Base-by-base conservation (phyloP, 1,140 invertebrate genomes). In the Aporrectodea caliginosa region DNA sequence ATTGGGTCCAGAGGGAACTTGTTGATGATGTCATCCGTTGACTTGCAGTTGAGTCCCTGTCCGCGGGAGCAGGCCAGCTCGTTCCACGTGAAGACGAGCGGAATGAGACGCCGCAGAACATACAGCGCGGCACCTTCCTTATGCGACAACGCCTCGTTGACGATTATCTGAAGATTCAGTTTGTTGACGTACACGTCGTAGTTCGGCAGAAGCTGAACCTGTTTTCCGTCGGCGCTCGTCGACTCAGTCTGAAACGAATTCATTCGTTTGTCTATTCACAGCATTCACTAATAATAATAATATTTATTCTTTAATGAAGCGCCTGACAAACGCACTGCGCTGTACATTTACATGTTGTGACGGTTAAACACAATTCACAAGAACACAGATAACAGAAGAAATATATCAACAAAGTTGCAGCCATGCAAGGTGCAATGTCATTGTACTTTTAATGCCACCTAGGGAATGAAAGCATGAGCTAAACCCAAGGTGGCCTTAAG, bases 1-100 rank as follows among this genome's bases (percentile, higher is more conserved):
- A 35, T 76, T 35, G 75, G 75, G 29, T 76, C 75, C 22, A 76
- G 75, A 58, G 75, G 75, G 35, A 76, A 76, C 43, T 76, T 76
- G 35, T 76, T 76, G 33, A 35, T 35, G 75, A 76, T 35, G 35
- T 76, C 75, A 35, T 76, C 75, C n/a, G 75, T 43, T 1, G 75
- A 76, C 75, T 76, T 76, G 75, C 75, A 76, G 35, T 76, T 76
- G 32, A 76, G 35, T 2, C 75, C 75, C 75, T 76, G 75, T 16
- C 75, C 75, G 16, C 75, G 1, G 16, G 75, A 76, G 29, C 30
- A 76, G 29, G 75, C 75, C 16, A 76, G 35, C 43, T 76, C 75
- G 1, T 76, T 35, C 75, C 75, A 76, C 29, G 75, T 76, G 35
- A 76, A 76, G 29, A 76, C 75, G 29, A 76, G 35, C 27, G 75